These are phyloP conservation scores for Buphagus erythrorhynchus DNA, from an alignment of 2,797 vertebrate species.

Conservation along the genomic window DNA sequence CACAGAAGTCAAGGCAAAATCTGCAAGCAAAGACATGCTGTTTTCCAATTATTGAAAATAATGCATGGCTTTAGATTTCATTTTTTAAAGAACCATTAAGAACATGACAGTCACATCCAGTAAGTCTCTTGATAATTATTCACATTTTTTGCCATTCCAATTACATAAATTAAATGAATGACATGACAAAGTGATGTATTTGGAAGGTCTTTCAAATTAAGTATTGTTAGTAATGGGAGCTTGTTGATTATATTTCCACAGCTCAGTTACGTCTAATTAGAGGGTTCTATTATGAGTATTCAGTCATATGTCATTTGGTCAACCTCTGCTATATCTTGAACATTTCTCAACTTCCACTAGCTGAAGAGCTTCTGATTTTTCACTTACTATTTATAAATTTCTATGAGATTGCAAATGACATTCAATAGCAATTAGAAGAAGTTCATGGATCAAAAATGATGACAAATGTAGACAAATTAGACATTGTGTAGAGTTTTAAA, in stretches of 20 bases:
- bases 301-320: not conserved
- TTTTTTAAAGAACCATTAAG: not conserved
- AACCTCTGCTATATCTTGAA: not conserved
- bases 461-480: not conserved
- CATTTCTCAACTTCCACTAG: not conserved
- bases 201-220: not conserved
- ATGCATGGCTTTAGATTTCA: not conserved
- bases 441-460: not conserved
- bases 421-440: not conserved
- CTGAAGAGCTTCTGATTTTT: not conserved
- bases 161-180: not conserved
- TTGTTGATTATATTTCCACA: not conserved
- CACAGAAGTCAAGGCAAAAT: not conserved
- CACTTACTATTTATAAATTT: not conserved
- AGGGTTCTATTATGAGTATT: not conserved
- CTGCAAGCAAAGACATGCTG: not conserved
- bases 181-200: not conserved
- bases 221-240: not conserved
- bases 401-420: not conserved
- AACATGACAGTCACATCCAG: not conserved
- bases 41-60: not conserved
- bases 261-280: not conserved
- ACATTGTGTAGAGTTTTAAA: not conserved
- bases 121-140: not conserved
- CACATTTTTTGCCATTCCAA: not conserved